A percentile compares a stretch with the other conserved stretches of the same genome.
Conservation (phyloP, 2,113 vertebrate species). For the Eupsittula cactorum region DNA sequence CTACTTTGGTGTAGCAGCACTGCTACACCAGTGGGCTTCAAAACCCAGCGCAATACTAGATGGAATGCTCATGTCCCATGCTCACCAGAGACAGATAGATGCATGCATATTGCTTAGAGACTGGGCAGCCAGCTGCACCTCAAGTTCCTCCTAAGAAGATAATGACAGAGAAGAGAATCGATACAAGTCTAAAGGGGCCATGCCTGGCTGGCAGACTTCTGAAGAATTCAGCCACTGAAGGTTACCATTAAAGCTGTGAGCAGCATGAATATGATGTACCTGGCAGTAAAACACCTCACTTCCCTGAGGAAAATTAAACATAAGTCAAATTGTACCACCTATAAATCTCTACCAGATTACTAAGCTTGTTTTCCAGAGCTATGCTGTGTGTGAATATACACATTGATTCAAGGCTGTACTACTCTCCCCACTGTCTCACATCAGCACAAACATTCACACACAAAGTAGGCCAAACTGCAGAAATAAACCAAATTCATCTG, state of each 20-base stretch:
- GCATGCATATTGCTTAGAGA: neutral
- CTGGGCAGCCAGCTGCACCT: neutral
- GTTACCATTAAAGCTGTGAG: neutral
- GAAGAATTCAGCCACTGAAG: neutral
- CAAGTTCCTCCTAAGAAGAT: neutral
- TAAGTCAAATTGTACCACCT: neutral
- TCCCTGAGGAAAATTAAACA: neutral
- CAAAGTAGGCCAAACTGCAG: neutral
- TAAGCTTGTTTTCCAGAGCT: neutral
- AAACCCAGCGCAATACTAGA: rapidly evolving
- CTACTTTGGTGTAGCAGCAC: neutral
- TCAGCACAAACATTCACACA: neutral
- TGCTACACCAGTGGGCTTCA: neutral
- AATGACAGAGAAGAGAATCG: neutral
- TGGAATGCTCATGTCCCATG: neutral
- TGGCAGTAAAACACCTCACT: neutral
- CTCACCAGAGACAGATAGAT: neutral
- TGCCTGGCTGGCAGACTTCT: neutral
- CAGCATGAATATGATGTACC: neutral
- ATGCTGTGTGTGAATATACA: neutral
- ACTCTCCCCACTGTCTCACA: neutral
- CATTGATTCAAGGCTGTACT: neutral
- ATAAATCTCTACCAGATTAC: neutral
- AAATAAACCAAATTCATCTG: neutral
- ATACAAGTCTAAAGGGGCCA: too few relatives aligned